Percentiles rank a stretch among this genome's conserved stretches.
These are phyloP conservation scores for Odontamblyopus lacepedii DNA, from an alignment of 2,797 vertebrate species.

Conservation along the genomic window DNA sequence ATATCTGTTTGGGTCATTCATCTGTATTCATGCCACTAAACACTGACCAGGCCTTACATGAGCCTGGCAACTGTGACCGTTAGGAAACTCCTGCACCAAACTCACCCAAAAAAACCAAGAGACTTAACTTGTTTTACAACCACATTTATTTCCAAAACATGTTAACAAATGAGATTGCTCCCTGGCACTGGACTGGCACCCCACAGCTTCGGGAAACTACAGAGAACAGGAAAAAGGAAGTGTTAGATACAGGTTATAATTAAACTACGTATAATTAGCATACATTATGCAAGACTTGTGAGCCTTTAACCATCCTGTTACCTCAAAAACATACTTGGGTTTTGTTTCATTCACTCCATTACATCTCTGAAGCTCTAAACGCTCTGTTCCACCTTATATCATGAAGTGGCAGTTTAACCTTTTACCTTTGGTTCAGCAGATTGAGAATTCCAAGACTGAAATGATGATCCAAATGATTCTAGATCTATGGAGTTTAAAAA, in stretches of 20 bases:
- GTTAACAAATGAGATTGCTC: slow-evolving; percentile 30
- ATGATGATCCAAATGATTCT: no score
- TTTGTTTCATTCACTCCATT: no score
- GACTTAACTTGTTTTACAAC: slow-evolving; percentile 30
- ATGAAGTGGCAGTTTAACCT: no score
- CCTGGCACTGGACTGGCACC: slow-evolving; percentile 23
- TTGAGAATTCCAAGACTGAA: no score
- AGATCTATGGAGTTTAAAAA: no score
- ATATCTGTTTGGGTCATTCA: neutral
- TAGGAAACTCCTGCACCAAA: neutral
- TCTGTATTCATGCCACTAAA: neutral
- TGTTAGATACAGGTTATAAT: neutral
- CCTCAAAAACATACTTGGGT: no score
- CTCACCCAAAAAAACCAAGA: slow-evolving; percentile 2
- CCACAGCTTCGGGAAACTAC: slow-evolving; percentile 52
- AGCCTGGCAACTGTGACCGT: neutral
- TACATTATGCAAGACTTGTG: no score
- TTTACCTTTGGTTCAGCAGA: no score
- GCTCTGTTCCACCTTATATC: no score
- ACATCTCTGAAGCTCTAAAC: no score
- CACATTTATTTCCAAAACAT: slow-evolving; percentile 74
- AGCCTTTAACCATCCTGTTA: no score
- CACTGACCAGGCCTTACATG: neutral
- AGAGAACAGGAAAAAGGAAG: neutral
- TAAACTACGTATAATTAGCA: no score